Evolutionary conservation across 2,797 vertebrate species (phyloP).

Genomic region (Apogon hyalosoma): DNA sequence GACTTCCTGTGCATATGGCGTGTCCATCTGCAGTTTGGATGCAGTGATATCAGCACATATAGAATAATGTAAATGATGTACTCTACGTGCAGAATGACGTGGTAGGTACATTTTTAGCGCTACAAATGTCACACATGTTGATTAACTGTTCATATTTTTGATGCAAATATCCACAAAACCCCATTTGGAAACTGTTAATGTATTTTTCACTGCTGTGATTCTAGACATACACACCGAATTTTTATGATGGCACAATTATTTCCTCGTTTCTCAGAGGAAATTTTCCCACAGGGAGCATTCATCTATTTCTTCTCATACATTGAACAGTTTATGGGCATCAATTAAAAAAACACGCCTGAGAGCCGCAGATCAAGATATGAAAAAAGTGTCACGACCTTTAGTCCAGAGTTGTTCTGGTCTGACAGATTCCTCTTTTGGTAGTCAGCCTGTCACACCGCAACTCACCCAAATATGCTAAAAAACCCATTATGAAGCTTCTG

Average conservation of each 20-base stretch:
- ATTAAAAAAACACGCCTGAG: neutral
- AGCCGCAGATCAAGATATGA: neutral
- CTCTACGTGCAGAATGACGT: neutral
- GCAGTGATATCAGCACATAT: neutral
- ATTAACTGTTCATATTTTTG: too few relatives aligned
- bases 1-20: constrained; percentile 14
- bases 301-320: neutral
- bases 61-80: constrained; percentile 11
- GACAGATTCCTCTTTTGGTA: constrained; percentile 8
- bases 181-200: too few relatives aligned
- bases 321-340: neutral
- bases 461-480: constrained; percentile 18
- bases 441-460: constrained; percentile 17
- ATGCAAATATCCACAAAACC: too few relatives aligned
- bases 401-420: constrained; percentile 19
- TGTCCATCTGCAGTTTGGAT: constrained; percentile 29
- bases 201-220: too few relatives aligned
- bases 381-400: neutral
- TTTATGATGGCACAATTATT: too few relatives aligned
- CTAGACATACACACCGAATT: too few relatives aligned
- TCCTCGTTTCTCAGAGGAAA: neutral
- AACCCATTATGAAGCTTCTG: constrained; percentile 18
- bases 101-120: neutral
- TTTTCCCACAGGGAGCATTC: neutral
- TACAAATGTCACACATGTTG: neutral